phyloP scores from a whole-genome alignment of 2,888 invertebrate genomes.

The Platycnemis pennipes region DNA sequence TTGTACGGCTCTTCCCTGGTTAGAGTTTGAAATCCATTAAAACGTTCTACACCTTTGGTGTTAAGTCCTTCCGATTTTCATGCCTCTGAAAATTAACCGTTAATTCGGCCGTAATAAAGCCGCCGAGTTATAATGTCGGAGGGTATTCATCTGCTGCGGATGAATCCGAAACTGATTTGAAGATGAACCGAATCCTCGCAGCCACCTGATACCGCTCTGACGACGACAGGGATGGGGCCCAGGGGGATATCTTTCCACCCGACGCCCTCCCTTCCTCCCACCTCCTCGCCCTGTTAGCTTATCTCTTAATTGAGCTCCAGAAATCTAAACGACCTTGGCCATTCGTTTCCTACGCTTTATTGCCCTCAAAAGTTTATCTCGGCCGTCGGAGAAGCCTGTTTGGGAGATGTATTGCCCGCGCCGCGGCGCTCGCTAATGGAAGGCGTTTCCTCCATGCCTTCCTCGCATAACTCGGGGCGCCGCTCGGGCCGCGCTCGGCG shows the following conservation, averaged over 20 bases:
- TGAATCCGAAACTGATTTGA: not conserved
- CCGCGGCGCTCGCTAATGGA: not conserved
- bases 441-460: not conserved
- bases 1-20: too few species aligned
- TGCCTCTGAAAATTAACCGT: not conserved
- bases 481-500: not conserved
- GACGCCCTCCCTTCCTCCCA: not conserved
- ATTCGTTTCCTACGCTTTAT: conserved; percentile 4
- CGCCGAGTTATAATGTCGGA: not conserved
- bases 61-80: too few species aligned
- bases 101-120: not conserved
- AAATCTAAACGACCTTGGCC: conserved; percentile 22
- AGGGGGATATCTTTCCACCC: not conserved
- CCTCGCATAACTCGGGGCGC: not conserved
- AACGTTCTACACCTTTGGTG: too few species aligned
- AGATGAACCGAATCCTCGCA: not conserved
- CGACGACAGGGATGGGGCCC: not conserved
- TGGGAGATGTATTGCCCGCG: not conserved
- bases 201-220: not conserved
- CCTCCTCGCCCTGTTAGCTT: not conserved
- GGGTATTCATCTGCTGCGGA: not conserved
- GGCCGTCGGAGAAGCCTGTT: not conserved
- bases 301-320: conserved; percentile 26
- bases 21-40: too few species aligned
- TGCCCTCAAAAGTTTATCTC: not conserved